Base-by-base conservation (phyloP, 2,113 vertebrate genomes). In the Hipposideros armiger region DNA sequence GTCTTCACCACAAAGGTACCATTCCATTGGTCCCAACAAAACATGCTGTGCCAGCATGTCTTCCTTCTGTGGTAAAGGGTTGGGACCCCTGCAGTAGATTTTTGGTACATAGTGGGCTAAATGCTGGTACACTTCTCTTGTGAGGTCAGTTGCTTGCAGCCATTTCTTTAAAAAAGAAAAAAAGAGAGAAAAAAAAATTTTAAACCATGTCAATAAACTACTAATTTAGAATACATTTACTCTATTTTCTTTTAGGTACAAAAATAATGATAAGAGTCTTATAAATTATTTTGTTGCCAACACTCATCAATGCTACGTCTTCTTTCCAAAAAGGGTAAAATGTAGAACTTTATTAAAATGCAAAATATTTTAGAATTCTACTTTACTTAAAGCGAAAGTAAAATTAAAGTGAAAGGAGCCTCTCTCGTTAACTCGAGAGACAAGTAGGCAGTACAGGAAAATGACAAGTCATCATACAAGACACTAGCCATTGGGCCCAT, bases 1-100 rank as follows among this genome's bases (percentile, higher is more conserved):
- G 94, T 99, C 99, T 98, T 99, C 99, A 4, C 99, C 99, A 94
- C 99, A 99, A 82, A 99, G 98, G 96, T 99, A 99, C 99, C 99
- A 99, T 94, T 99, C 99, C 98, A 99, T 98, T 4, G 99, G 99
- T 54, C 99, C 99, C 96, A 99, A 98, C 73, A 99, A 98, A 84
- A 99, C 94, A 0, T 99, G 99, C 96, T 99, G 99, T 80, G 98
- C 98, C 94, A 99, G 98, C 87, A 99, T 98, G 60, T 99, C 99
- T 98, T 99, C 99, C 89, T 98, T 99, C 95, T 99, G 98, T 81
- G 99, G 98, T 70, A 98, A 99, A 95, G 99, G 98, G 97, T 99
- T 99, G 30, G 99, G 99, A 67, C 99, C 99, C 92, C 98, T 98
- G 97, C 99, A 99, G 98, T 99, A 99, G 96, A 99, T 99, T 98